Base-by-base conservation (phyloP, 2,888 invertebrate species). In the Torymus auratus region DNA sequence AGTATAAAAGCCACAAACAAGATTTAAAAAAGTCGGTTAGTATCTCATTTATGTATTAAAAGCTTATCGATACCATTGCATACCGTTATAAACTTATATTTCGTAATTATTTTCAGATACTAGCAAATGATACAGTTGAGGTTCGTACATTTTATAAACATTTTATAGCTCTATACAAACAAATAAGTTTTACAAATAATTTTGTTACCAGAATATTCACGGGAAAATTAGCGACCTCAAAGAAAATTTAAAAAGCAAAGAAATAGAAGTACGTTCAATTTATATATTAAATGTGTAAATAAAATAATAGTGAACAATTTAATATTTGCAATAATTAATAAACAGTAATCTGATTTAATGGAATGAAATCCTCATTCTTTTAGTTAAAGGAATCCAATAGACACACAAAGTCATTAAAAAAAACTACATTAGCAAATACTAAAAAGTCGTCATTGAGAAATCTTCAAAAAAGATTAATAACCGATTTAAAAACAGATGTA, bases 401-500 rank as follows among this genome's bases (percentile, higher is more conserved):
- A 28, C 76, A 69, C 62, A 28, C 41, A 55, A 67, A 74, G 62
- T 28, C n/a, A 10, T 13, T 50, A 55, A 68, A 23, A 64, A 52
- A 64, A 1, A 53, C 12, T 20, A n/a, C 20, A 14, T 50, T 62
- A 61, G 74, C 86, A 15, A 85, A 86, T 61, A 83, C 80, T 71
- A 83, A 84, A 64, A 86, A 85, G 60, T 71, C 78, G 13, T 80
- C 77, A 7, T 80, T 83, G 55, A 82, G 80, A 13, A 82, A 83
- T 82, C 82, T 85, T 5, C 87, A 86, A 68, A 85, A 84, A 61
- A 81, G 65, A 61, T 83, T 88, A 61, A 83, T 87, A 78, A 80
- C 68, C 0, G 86, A 85, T 61, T 82, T 88, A 58, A 88, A 87
- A 78, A 84, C 82, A 56, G 86, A 88, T n/a, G 82, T 88, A 68